Evolutionary conservation across 2,113 vertebrate species (phyloP), one percentile per base, ranked within the genome.

Genomic region (Dasypus novemcinctus): DNA sequence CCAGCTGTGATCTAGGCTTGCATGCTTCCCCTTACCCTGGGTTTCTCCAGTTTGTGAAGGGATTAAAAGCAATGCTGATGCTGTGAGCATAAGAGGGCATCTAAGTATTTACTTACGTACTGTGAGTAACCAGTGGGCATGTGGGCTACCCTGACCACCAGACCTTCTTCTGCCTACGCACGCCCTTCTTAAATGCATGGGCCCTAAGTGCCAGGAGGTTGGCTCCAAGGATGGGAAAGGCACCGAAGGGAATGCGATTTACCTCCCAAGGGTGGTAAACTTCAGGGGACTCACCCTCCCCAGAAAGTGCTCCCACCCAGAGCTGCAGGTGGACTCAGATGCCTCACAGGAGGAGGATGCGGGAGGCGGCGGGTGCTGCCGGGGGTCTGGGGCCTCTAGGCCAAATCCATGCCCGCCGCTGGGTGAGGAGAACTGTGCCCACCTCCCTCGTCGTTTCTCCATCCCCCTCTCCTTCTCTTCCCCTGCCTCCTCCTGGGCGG

Each of bases 171-270:
- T 66, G 63, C 61, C 76, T 85, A 13, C 14, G 11, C n/a, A 69
- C 29, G 15, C 94, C 74, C 59, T 75, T 92, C 63, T 87, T 90
- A 59, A 69, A 86, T 46, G 36, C 68, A 31, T 76, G 86, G 52
- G 46, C 90, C 95, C 87, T 88, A 63, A 78, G 66, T 69, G 29
- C 43, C 29, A 75, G 33, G 15, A 49, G 31, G 11, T 69, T n/a
- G n/a, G 52, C 87, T 81, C 41, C n/a, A 71, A 61, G 64, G n/a
- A 68, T 49, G 49, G 52, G 52, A 79, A 93, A 74, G 78, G 4
- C 43, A 15, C 23, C 52, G 46, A 21, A 74, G 72, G 54, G n/a
- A 74, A 88, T 66, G 33, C 63, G 23, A 33, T 93, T 61, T 88
- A 54, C 31, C 59, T 63, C 20, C 25, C 17, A 6, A 21, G 27